A percentile compares a stretch with the other conserved stretches of the same genome.
Conservation (phyloP, 92 coral and sea anemone genomes). For the Bergia sp. region DNA sequence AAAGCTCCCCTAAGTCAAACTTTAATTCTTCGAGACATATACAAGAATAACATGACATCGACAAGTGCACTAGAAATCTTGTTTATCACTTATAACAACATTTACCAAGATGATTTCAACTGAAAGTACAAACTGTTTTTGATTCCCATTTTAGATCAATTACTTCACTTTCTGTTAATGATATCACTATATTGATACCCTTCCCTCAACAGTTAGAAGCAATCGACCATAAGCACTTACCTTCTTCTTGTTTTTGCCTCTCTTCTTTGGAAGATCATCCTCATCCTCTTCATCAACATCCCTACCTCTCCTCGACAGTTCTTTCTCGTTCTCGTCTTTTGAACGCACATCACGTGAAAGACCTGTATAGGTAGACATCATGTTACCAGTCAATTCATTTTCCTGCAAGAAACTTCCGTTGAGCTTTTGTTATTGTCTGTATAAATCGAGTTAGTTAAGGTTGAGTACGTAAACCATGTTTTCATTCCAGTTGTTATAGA, state of each 20-base stretch:
- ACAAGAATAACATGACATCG: no score
- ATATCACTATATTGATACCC: background rate
- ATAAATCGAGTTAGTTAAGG: no score
- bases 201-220: background rate
- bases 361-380: background rate
- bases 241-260: constrained; percentile 43
- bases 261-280: constrained; percentile 66
- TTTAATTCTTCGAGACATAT: no score
- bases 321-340: constrained; percentile 32
- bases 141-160: background rate
- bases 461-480: no score
- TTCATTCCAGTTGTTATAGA: no score
- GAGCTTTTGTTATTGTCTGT: no score
- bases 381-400: background rate
- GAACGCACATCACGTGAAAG: constrained; percentile 46
- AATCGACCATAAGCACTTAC: background rate
- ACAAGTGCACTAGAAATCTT: no score
- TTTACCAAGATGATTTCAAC: no score
- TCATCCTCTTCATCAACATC: constrained; percentile 66
- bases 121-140: background rate
- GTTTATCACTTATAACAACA: no score
- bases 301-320: constrained; percentile 64
- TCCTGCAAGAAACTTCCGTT: no score
- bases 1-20: no score
- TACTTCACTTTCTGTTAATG: background rate